Evolutionary conservation across 2,113 vertebrate genomes (phyloP), one percentile per base, ranked within the genome.

Genomic region (Pao palembangensis): DNA sequence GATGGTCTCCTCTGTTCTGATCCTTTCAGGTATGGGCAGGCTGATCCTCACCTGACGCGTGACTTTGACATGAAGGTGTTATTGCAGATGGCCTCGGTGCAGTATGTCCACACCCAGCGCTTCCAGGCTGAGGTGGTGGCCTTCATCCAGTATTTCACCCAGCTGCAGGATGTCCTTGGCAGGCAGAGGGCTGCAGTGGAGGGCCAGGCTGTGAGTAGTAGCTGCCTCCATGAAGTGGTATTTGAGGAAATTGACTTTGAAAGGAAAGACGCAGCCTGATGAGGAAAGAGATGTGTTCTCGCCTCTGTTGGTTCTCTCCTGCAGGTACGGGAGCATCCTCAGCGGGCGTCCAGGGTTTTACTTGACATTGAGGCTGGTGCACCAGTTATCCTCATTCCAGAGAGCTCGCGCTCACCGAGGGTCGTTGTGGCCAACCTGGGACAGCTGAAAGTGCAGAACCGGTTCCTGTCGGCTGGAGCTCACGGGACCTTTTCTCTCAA

Each of bases 21-120:
- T n/a, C 6, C 44, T 47, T 17, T 49, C 25, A 99, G 97, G 11
- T 98, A 94, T 0, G 94, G 95, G 0, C 69, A 79, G 59, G 79
- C 92, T 0, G 96, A 99, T 23, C 90, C 90, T 0, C 46, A 73
- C 61, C 88, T 98, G 14, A 84, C 88, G 65, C 81, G 96, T 3
- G 93, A 96, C 1, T 96, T 89, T 12, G 97, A 99, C 53, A n/a
- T 93, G 0, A 92, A 91, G 0, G 89, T 99, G 52, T 92, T 80
- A 20, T 79, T 99, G 0, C 87, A 93, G 53, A 98, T 99, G 96
- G 96, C 97, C 0, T 98, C 97, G 0, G 97, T 98, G 8, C 96
- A 96, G 86, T 98, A 98, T 0, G 93, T 99, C 31, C 97, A 99
- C 65, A 99, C 97, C 0, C 97, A 99, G 85, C 96, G 97, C 50